A percentile compares a stretch with the other conserved stretches of the same genome.
phyloP scores from a whole-genome alignment of 1,140 invertebrate genomes.

The Dendrolimus kikuchii region DNA sequence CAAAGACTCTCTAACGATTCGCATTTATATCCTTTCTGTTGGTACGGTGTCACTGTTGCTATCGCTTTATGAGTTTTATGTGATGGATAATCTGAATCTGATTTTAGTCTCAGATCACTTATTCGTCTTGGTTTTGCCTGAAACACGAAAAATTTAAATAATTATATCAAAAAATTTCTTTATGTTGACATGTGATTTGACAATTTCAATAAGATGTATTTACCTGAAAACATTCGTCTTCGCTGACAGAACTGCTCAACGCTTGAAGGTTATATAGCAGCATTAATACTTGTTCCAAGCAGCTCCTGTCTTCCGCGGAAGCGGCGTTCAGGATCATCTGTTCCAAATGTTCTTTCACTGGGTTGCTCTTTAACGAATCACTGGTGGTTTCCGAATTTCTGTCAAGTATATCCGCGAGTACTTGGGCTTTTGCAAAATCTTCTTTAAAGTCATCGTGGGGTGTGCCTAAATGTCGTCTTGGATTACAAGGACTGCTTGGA shows the following conservation, averaged over 20 bases:
- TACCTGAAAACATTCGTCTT: conserved; percentile 68
- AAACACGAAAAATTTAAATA: conserved; percentile 21
- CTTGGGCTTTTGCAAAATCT: conserved; percentile 60
- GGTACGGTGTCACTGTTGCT: conserved; percentile 68
- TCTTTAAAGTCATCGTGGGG: conserved; percentile 61
- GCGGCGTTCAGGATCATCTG: conserved; percentile 64
- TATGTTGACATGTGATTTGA: conserved; percentile 4
- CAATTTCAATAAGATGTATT: conserved; percentile 6
- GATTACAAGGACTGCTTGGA: conserved; percentile 58
- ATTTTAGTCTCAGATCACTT: conserved; percentile 53
- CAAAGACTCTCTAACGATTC: conserved; percentile 55
- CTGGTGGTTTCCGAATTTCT: conserved; percentile 55
- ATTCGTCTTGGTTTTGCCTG: conserved; percentile 60
- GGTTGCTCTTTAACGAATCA: conserved; percentile 59
- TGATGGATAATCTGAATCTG: conserved; percentile 49
- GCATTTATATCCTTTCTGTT: conserved; percentile 61
- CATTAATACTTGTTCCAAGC: conserved; percentile 73
- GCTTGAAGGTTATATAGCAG: conserved; percentile 73
- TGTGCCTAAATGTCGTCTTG: conserved; percentile 40
- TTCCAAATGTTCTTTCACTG: conserved; percentile 59
- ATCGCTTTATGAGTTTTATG: conserved; percentile 66
- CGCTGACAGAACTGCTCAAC: conserved; percentile 65
- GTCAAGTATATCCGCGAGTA: conserved; percentile 52
- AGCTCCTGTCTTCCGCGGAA: conserved; percentile 71
- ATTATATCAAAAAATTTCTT: conserved; percentile 8